phyloP scores from a whole-genome alignment of 1,140 invertebrate genomes.

The Drosophila sp. region DNA sequence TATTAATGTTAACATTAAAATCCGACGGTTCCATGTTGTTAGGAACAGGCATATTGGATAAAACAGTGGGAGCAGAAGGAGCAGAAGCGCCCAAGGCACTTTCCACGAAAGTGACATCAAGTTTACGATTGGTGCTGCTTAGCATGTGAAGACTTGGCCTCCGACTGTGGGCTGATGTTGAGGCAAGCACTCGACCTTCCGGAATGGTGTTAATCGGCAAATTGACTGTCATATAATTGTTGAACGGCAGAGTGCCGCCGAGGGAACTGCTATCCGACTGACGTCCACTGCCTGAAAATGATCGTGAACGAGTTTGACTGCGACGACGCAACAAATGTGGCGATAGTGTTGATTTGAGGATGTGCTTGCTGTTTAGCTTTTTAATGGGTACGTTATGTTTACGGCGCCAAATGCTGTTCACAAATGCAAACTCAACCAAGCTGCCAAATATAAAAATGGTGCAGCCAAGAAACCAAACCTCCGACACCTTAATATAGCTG shows the following conservation, averaged over 20 bases:
- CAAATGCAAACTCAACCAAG: constrained; percentile 95
- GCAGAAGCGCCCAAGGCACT: constrained; percentile 41
- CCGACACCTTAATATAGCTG: constrained; percentile 95
- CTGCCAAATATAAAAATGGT: constrained; percentile 93
- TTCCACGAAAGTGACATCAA: constrained; percentile 66
- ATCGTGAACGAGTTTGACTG: constrained; percentile 88
- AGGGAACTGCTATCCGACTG: constrained; percentile 84
- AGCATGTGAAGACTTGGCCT: constrained; percentile 23
- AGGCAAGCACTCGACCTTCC: constrained; percentile 57
- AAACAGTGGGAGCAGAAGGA: neutral
- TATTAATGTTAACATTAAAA: constrained; percentile 43
- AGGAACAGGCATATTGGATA: constrained; percentile 9
- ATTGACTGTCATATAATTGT: constrained; percentile 78
- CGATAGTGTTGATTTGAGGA: constrained; percentile 92
- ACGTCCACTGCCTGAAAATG: constrained; percentile 89
- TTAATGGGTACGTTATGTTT: constrained; percentile 92
- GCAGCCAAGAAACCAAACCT: constrained; percentile 95
- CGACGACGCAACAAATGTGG: constrained; percentile 90
- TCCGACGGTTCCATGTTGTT: constrained; percentile 11
- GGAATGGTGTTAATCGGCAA: constrained; percentile 74
- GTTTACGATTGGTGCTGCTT: constrained; percentile 35
- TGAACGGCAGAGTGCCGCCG: constrained; percentile 67
- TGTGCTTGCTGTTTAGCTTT: constrained; percentile 93
- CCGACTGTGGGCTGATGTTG: neutral
- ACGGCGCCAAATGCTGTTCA: constrained; percentile 94